Conservation (phyloP, 2,113 vertebrate genomes). For the Poecilia latipinna region DNA sequence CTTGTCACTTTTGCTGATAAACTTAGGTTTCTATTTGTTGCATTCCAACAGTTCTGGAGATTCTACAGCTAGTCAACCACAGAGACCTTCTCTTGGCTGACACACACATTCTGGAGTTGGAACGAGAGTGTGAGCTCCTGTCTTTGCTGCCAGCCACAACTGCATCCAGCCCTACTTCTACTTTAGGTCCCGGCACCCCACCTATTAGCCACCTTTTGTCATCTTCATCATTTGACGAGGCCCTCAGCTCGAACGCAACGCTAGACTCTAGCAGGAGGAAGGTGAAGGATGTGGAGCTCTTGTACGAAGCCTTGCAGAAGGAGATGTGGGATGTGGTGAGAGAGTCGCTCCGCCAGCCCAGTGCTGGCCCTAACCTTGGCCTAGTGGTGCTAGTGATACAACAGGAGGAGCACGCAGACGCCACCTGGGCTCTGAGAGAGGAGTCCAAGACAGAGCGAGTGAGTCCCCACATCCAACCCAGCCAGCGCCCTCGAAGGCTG, state of each 20-base stretch:
- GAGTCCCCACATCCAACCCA: slow-evolving; percentile 42
- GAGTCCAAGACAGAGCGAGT: slow-evolving; percentile 56
- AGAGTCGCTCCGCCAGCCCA: slow-evolving; percentile 83
- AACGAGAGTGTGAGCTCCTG: slow-evolving; percentile 84
- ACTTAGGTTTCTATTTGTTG: not conserved
- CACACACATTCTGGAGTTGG: slow-evolving; percentile 89
- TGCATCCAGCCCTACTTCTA: slow-evolving; percentile 46
- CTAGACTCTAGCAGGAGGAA: slow-evolving; percentile 79
- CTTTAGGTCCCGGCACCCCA: slow-evolving; percentile 31
- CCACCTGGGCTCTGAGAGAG: slow-evolving; percentile 64
- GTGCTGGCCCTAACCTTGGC: slow-evolving; percentile 81
- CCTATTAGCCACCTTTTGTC: slow-evolving; percentile 32
- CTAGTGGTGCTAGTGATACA: slow-evolving; percentile 86
- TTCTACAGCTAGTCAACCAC: slow-evolving; percentile 88
- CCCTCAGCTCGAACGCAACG: slow-evolving; percentile 64
- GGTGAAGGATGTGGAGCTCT: slow-evolving; percentile 87
- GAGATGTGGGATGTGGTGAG: slow-evolving; percentile 89
- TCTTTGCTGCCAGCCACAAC: slow-evolving; percentile 58
- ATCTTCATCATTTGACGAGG: slow-evolving; percentile 46
- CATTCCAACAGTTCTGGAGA: slow-evolving; percentile 84
- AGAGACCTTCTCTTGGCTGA: slow-evolving; percentile 87
- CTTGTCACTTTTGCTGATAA: not conserved
- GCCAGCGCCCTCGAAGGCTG: slow-evolving; percentile 76
- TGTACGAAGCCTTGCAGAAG: slow-evolving; percentile 87
- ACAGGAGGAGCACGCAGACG: slow-evolving; percentile 86